Percentiles rank a stretch among this genome's conserved stretches.
phyloP scores from a whole-genome alignment of 2,113 vertebrate species.

The Urocitellus parryii region DNA sequence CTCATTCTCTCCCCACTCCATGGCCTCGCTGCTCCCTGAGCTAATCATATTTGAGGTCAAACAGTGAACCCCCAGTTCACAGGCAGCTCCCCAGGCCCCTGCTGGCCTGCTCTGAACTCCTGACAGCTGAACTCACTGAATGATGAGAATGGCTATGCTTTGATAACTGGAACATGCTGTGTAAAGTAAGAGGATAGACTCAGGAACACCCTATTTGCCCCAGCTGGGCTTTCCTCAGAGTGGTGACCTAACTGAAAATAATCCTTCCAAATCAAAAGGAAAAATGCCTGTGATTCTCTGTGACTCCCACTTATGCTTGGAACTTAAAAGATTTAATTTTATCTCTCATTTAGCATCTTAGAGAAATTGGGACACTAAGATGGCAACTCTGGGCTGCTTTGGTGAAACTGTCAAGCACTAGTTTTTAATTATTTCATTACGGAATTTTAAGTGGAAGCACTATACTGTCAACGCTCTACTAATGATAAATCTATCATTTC shows the following conservation, averaged over 20 bases:
- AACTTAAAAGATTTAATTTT: constrained; percentile 72
- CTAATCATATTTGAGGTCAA: background rate
- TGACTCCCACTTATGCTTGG: constrained; percentile 37
- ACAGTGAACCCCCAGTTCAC: background rate
- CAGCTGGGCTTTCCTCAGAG: background rate
- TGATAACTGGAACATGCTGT: constrained; percentile 49
- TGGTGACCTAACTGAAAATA: constrained; percentile 65
- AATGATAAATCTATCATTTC: constrained; percentile 1
- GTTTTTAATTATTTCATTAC: background rate
- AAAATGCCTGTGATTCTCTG: constrained; percentile 31
- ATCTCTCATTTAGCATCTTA: constrained; percentile 58
- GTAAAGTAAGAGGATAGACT: constrained; percentile 25
- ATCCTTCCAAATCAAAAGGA: constrained; percentile 46
- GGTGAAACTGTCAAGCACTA: background rate
- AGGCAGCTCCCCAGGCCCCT: background rate
- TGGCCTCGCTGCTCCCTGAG: background rate
- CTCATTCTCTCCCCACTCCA: background rate
- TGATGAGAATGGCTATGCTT: background rate
- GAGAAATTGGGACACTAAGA: constrained; percentile 45
- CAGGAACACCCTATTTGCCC: background rate
- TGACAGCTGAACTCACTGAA: constrained; percentile 4
- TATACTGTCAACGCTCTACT: background rate
- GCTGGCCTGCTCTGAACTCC: background rate
- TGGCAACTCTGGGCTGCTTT: background rate
- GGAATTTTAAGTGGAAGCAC: constrained; percentile 22